Conservation (phyloP, 53 echinoderm and acorn worm species). For the Echinarachnius parma region DNA sequence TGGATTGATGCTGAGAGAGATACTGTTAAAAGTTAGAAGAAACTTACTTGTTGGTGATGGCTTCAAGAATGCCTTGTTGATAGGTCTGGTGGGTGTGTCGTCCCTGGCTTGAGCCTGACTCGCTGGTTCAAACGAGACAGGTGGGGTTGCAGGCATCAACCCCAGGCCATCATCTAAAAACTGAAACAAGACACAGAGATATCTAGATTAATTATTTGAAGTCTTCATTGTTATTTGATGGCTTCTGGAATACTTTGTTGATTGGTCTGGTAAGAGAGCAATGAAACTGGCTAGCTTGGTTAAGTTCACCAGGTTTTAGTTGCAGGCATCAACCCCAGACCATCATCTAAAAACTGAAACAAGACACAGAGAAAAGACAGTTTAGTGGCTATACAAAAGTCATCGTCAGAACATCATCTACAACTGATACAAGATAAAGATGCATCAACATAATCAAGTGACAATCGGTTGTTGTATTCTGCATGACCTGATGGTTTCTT, state of each 20-base stretch:
- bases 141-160: conserved; percentile 83
- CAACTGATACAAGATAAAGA: too few species aligned
- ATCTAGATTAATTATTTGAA: too few species aligned
- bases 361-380: background rate
- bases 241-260: conserved; percentile 25
- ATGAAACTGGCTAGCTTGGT: conserved; percentile 37
- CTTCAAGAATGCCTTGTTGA: conserved; percentile 29
- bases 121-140: conserved; percentile 72
- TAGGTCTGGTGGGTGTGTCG: conserved; percentile 51
- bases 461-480: too few species aligned
- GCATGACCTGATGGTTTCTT: too few species aligned
- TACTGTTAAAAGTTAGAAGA: too few species aligned
- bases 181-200: conserved; percentile 18
- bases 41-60: conserved; percentile 50
- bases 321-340: conserved; percentile 75
- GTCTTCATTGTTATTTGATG: too few species aligned
- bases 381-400: too few species aligned
- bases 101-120: conserved; percentile 24
- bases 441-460: too few species aligned
- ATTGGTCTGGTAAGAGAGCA: conserved; percentile 49
- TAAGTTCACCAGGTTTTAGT: conserved; percentile 82
- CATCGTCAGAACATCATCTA: too few species aligned
- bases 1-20: too few species aligned
- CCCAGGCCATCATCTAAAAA: conserved; percentile 64
- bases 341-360: conserved; percentile 57